Evolutionary conservation across 1,140 invertebrate genomes (phyloP).

Genomic region (Asbolus verrucosus): DNA sequence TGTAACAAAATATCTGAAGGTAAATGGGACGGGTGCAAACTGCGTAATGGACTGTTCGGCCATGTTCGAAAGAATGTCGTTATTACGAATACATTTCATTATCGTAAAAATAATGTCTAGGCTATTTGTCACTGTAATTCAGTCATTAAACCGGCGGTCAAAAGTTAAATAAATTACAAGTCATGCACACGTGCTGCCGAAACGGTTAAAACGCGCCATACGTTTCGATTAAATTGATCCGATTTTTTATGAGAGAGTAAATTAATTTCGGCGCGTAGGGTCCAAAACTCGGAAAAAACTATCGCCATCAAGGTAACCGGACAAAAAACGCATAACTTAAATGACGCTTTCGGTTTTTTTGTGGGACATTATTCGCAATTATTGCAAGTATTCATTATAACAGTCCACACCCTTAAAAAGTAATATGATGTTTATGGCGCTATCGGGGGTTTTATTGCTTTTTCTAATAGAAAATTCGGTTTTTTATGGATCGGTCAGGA

Average conservation of each 20-base stretch:
- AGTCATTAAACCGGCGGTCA: constrained; percentile 28
- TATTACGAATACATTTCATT: constrained; percentile 18
- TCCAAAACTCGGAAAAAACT: constrained; percentile 27
- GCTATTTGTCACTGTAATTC: constrained; percentile 33
- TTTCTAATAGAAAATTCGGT: constrained; percentile 30
- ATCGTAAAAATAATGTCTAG: constrained; percentile 5
- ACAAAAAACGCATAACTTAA: not conserved
- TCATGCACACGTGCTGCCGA: constrained; percentile 33
- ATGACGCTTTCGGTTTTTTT: constrained; percentile 7
- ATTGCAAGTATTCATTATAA: constrained; percentile 1
- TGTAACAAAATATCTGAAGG: no score
- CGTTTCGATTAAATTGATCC: constrained; percentile 19
- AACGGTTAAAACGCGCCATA: no score
- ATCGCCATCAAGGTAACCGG: not conserved
- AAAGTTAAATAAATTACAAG: constrained; percentile 44
- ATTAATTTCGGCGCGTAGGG: constrained; percentile 7
- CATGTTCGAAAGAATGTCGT: no score
- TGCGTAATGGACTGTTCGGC: no score
- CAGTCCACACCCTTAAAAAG: not conserved
- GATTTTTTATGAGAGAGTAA: constrained; percentile 29
- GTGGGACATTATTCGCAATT: no score
- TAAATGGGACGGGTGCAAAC: no score
- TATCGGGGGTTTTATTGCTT: constrained; percentile 15
- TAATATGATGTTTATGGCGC: constrained; percentile 8
- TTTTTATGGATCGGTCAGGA: no score